These are phyloP conservation scores for Chironomus tepperi DNA, from an alignment of 1,140 invertebrate genomes.

Conservation along the genomic window DNA sequence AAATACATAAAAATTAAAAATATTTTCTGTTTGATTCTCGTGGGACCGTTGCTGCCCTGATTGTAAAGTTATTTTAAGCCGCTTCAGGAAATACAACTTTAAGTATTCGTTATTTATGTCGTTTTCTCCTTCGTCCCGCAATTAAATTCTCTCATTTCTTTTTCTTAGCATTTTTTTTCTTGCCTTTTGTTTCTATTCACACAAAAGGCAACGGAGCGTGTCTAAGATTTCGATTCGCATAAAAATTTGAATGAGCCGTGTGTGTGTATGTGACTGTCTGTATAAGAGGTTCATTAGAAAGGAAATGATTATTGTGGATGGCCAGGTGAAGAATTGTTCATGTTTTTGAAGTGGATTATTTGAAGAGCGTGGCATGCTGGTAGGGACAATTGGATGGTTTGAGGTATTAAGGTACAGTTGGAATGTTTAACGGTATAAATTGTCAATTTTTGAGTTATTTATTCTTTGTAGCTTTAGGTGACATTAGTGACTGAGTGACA, in stretches of 20 bases:
- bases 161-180: background rate
- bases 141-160: background rate
- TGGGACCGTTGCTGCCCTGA: background rate
- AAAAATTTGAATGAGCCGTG: background rate
- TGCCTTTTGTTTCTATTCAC: conserved; percentile 17
- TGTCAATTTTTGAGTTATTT: too few relatives aligned
- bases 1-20: too few relatives aligned
- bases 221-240: conserved; percentile 18
- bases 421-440: too few relatives aligned
- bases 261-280: background rate
- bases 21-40: background rate
- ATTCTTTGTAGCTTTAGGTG: too few relatives aligned
- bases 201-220: conserved; percentile 10
- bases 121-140: background rate
- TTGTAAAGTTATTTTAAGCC: background rate
- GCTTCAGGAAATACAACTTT: conserved; percentile 14
- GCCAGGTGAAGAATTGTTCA: background rate
- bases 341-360: background rate
- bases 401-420: too few relatives aligned
- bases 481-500: too few relatives aligned
- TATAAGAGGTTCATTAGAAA: background rate
- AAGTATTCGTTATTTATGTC: background rate
- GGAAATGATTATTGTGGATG: background rate
- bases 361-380: background rate
- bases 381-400: background rate